Evolutionary conservation across 2,888 invertebrate genomes (phyloP).

Genomic region (Eupithecia dodoneata): DNA sequence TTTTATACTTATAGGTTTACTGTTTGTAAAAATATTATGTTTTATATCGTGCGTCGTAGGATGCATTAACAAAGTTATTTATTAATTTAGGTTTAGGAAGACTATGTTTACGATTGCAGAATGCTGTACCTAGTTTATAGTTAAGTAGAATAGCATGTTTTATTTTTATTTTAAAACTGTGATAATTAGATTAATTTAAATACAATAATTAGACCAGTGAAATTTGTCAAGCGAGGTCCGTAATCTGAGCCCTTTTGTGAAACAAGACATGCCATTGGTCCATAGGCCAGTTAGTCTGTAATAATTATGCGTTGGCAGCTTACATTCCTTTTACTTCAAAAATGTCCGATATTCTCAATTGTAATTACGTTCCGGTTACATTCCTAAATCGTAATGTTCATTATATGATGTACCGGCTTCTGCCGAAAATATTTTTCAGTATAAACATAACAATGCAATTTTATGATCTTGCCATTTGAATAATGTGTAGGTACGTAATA

Average conservation of each 20-base stretch:
- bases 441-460: constrained; percentile 33
- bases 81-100: constrained; percentile 78
- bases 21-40: constrained; percentile 69
- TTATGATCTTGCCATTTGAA: constrained; percentile 33
- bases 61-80: constrained; percentile 78
- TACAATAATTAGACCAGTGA: constrained; percentile 57
- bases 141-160: constrained; percentile 63
- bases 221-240: constrained; percentile 35
- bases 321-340: constrained; percentile 10
- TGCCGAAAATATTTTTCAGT: too few species aligned
- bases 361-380: constrained; percentile 15
- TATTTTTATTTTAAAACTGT: constrained; percentile 81
- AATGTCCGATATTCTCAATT: not conserved
- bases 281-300: not conserved
- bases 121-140: constrained; percentile 53
- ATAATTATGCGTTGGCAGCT: not conserved
- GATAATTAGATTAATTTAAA: constrained; percentile 79
- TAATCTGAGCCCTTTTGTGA: constrained; percentile 3
- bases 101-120: constrained; percentile 77
- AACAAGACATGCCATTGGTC: constrained; percentile 13
- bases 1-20: constrained; percentile 66
- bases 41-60: constrained; percentile 60
- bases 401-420: not conserved
- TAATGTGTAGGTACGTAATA: constrained; percentile 7
- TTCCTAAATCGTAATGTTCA: constrained; percentile 22